Conservation (phyloP, 2,797 vertebrate species). For the Cossypha caffra region DNA sequence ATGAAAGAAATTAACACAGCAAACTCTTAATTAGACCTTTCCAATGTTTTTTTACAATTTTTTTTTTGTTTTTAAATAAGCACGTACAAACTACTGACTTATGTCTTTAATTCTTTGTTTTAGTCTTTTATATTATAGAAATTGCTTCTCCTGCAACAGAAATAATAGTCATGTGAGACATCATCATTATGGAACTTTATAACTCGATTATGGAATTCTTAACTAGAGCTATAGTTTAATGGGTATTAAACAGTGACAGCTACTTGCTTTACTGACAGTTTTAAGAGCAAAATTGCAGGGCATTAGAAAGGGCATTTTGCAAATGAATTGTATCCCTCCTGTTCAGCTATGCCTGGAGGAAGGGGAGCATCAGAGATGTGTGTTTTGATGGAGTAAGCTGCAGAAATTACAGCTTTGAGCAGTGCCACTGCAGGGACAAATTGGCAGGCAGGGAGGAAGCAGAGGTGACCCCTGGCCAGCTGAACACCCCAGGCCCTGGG, state of each 20-base stretch:
- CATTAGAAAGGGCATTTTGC: background rate
- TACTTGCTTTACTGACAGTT: background rate
- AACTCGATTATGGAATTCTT: background rate
- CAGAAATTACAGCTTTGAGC: constrained; percentile 3
- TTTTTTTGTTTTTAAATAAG: background rate
- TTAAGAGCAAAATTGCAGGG: constrained; percentile 7
- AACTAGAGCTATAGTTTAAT: background rate
- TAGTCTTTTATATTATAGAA: background rate
- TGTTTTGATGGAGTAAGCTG: background rate
- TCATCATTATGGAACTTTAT: background rate
- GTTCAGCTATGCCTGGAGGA: background rate
- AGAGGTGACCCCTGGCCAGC: background rate
- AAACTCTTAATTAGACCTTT: constrained; percentile 33
- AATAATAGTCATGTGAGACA: background rate
- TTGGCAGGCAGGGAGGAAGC: background rate
- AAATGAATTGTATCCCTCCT: background rate
- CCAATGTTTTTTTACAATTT: background rate
- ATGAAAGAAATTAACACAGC: background rate
- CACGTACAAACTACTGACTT: background rate
- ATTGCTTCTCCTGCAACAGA: background rate
- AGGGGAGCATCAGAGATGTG: background rate
- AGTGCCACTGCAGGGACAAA: background rate
- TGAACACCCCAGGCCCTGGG: background rate
- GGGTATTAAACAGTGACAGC: background rate
- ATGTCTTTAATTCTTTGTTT: background rate